A percentile compares a stretch with the other conserved stretches of the same genome.
Conservation (phyloP, 2,888 invertebrate genomes). For the Latrodectus elegans region DNA sequence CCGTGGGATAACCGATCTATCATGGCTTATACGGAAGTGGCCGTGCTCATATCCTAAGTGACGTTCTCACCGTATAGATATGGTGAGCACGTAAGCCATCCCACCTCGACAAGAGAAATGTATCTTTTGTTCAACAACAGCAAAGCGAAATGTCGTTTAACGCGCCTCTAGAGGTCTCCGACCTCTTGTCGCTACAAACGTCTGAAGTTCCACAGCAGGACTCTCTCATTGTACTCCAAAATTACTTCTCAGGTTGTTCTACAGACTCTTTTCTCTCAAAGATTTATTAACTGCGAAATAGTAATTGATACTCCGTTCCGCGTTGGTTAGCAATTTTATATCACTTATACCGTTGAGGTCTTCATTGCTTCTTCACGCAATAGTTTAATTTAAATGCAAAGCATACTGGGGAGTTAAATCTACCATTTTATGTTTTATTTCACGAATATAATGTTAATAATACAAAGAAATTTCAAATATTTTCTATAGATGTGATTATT, state of each 20-base stretch:
- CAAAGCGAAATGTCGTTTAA: not conserved
- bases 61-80: conserved; percentile 2
- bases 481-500: too few species aligned
- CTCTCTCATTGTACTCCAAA: not conserved
- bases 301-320: too few species aligned
- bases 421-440: too few species aligned
- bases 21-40: not conserved
- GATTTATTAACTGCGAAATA: too few species aligned
- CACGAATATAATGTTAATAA: too few species aligned
- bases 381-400: too few species aligned
- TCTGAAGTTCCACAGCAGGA: not conserved
- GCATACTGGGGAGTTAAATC: too few species aligned
- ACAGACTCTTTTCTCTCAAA: too few species aligned
- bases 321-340: too few species aligned
- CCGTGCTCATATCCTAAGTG: not conserved
- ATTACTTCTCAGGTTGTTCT: not conserved
- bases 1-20: not conserved
- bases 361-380: too few species aligned
- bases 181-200: not conserved
- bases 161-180: not conserved
- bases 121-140: not conserved
- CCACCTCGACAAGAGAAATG: not conserved
- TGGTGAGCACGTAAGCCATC: not conserved
- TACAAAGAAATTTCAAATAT: too few species aligned
- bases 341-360: too few species aligned